Base-by-base conservation (phyloP, 2,888 invertebrate genomes). In the Cabera pusaria region DNA sequence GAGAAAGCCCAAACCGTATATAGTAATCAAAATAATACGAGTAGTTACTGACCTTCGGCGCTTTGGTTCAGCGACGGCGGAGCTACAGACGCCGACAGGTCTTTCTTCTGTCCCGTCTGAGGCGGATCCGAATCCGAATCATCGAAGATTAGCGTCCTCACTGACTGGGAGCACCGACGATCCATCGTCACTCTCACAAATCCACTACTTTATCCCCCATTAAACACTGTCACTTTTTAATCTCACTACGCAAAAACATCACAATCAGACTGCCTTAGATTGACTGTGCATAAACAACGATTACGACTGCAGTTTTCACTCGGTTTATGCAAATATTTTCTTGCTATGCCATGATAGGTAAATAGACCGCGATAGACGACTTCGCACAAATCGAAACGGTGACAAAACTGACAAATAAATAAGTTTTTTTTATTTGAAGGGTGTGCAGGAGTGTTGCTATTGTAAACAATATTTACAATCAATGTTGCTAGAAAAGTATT, bases 121-220 rank as follows among this genome's bases (percentile, higher is more conserved):
- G 83, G 77, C 51, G 64, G 71, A 59, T 92, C 92, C 39, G 90
- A 85, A 67, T 93, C 92, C 31, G 91, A 90, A 80, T 95, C 94
- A 75, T 95, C 94, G 72, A 95, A 95, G 59, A 93, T 91, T 60
- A 95, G 90, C 56, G 94, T 94, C 74, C 95, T 91, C 34, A 94
- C 95, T 48, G 94, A 94, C 79, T 94, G 91, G 39, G 91, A 91
- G 60, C 92, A 90, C 67, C 91, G 90, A 46, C 92, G 91, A 72
- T 88, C 87, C 88, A 88, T 88, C 64, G 64, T 77, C 68, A 83
- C 76, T 66, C 70, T 69, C 80, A 79, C 70, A 73, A 76, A 65
- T 66, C 64, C 77, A 82, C 73, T 65, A 70, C 64, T 71, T 71
- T 64, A 75, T 72, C 69, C 75, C 76, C 85, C 84, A 87, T 87